A percentile compares a stretch with the other conserved stretches of the same genome.
phyloP scores from a whole-genome alignment of 2,797 vertebrate genomes.

The Distichodus sexfasciatus region DNA sequence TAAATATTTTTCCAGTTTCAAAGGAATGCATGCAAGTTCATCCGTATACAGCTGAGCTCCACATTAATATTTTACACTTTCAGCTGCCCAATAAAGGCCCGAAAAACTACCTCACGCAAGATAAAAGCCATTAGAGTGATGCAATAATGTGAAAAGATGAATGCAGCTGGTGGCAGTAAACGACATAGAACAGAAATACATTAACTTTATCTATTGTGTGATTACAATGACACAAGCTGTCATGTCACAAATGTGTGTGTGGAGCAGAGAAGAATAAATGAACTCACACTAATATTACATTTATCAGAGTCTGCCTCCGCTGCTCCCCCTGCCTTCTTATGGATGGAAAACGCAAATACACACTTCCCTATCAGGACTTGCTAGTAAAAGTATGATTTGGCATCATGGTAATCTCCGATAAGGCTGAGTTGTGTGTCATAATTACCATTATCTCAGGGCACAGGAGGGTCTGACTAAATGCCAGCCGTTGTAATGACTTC shows the following conservation, averaged over 20 bases:
- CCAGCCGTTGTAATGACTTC: conserved; percentile 62
- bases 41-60: no score
- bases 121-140: not conserved
- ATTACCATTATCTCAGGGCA: conserved; percentile 64
- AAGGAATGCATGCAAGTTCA: no score
- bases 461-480: conserved; percentile 55
- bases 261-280: conserved; percentile 2
- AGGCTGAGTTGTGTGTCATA: conserved; percentile 59
- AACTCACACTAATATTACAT: not conserved
- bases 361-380: conserved; percentile 11
- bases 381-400: conserved; percentile 11
- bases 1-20: no score
- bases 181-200: not conserved
- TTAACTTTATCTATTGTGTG: not conserved
- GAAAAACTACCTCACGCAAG: no score
- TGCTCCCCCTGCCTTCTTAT: not conserved
- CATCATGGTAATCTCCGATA: conserved; percentile 31
- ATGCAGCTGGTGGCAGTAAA: not conserved
- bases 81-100: no score
- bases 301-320: not conserved
- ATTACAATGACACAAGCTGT: not conserved
- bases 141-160: not conserved
- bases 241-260: not conserved
- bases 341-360: not conserved
- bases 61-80: no score